Evolutionary conservation across 2,113 vertebrate genomes (phyloP).

Genomic region (Stigmatopora argus): DNA sequence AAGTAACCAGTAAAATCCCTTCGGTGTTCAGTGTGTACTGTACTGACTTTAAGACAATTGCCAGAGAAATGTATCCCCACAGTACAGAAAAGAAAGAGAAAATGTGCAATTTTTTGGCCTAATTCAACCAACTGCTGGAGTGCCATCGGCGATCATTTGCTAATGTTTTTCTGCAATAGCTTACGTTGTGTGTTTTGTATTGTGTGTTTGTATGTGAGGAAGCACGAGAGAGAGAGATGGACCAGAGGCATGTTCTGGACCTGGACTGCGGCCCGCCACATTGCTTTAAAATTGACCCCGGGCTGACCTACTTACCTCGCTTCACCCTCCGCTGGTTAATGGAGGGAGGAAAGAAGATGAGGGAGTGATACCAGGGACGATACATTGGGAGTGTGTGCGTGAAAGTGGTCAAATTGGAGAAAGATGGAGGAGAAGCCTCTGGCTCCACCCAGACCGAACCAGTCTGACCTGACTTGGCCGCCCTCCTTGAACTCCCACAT

Average conservation of each 20-base stretch:
- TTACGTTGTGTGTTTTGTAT: slow-evolving; percentile 34
- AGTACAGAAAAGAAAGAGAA: not conserved
- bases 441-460: slow-evolving; percentile 21
- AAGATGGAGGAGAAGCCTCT: slow-evolving; percentile 21
- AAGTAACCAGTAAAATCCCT: not conserved
- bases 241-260: slow-evolving; percentile 57
- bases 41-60: not conserved
- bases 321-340: slow-evolving; percentile 56
- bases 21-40: not conserved
- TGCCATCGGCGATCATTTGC: slow-evolving; percentile 51
- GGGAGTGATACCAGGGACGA: slow-evolving; percentile 30
- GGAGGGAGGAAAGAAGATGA: slow-evolving; percentile 24
- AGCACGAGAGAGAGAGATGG: slow-evolving; percentile 10
- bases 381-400: slow-evolving; percentile 16
- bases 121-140: slow-evolving; percentile 34
- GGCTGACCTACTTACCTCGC: slow-evolving; percentile 67
- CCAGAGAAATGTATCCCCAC: not conserved
- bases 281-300: slow-evolving; percentile 60
- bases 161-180: slow-evolving; percentile 53
- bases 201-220: slow-evolving; percentile 1
- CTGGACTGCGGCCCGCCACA: slow-evolving; percentile 53
- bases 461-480: slow-evolving; percentile 49
- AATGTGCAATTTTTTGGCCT: slow-evolving; percentile 15
- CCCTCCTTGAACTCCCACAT: slow-evolving; percentile 6
- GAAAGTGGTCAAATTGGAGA: not conserved